Base-by-base conservation (phyloP, 2,888 invertebrate genomes). In the Euclidia mi region DNA sequence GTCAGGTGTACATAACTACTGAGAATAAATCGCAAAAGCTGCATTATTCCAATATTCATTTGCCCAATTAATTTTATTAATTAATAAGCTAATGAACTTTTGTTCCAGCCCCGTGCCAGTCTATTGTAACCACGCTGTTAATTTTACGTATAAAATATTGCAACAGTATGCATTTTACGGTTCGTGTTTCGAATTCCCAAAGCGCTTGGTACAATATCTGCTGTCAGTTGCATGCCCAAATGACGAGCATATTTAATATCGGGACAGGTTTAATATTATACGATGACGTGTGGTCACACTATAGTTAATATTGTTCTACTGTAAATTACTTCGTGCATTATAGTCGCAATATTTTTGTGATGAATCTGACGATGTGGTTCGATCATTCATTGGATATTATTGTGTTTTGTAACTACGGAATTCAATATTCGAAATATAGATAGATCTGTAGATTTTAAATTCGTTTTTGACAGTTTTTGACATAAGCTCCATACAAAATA, bases 231-330 rank as follows among this genome's bases (percentile, higher is more conserved):
- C 74, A 71, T 43, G 40, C 46, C 3, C 11, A 9, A 56, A 56
- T 70, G 74, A 65, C 57, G 49, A 56, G 65, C 66, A 46, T 53
- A 53, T 70, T 65, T 70, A 65, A 62, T 73, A 70, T 73, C 57
- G 38, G 65, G 29, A 65, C 50, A 56, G 48, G 48, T 48, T 53
- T 57, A 51, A 61, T 48, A 69, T n/a, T 56, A 53, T 17, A 34
- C 37, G 49, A 41, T 58, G 62, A 70, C 65, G 14, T 29, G 61
- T 25, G 69, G 70, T 69, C 69, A 55, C 65, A 53, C 43, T 42
- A 17, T 17, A 4, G 2, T 2, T 15, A 3, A 11, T 48, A 41
- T 25, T 10, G 18, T 31, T 34, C 14, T 9, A 34, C 34, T 6
- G 14, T 14, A 9, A 15, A 14, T 34, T 34, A 34, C 12, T 14